Conservation (phyloP, 2,888 invertebrate genomes). For the Chalcosyrphus nemorum region DNA sequence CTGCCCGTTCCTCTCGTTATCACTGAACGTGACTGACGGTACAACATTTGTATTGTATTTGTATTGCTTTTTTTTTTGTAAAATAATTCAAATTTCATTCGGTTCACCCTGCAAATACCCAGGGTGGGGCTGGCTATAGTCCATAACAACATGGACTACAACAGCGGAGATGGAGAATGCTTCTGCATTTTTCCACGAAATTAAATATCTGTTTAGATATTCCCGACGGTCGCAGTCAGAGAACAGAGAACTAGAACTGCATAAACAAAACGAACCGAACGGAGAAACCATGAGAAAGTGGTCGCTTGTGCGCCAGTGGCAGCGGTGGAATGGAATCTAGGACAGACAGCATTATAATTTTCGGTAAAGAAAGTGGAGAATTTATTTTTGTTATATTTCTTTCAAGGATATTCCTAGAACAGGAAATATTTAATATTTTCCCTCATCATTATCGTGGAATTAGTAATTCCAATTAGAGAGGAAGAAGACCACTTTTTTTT, state of each 20-base stretch:
- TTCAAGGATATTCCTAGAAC: constrained; percentile 37
- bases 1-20: constrained; percentile 53
- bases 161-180: constrained; percentile 16
- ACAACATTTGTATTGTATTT: neutral
- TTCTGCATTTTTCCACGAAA: constrained; percentile 66
- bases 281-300: constrained; percentile 23
- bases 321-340: constrained; percentile 42
- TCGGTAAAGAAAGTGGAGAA: constrained; percentile 24
- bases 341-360: constrained; percentile 46
- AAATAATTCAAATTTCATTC: constrained; percentile 68
- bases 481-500: constrained; percentile 2
- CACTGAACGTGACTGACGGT: constrained; percentile 61
- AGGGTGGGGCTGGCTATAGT: neutral
- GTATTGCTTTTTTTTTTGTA: neutral
- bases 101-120: neutral
- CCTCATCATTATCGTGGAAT: constrained; percentile 24
- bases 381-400: neutral
- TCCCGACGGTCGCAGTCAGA: constrained; percentile 39
- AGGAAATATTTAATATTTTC: neutral
- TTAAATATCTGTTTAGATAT: constrained; percentile 65
- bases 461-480: constrained; percentile 49
- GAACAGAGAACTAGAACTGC: constrained; percentile 32
- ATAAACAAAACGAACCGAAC: constrained; percentile 53
- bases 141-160: constrained; percentile 31
- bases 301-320: neutral